Evolutionary conservation across 2,888 invertebrate genomes (phyloP), one percentile per base, ranked within the genome.

Genomic region (Dioctria linearis): DNA sequence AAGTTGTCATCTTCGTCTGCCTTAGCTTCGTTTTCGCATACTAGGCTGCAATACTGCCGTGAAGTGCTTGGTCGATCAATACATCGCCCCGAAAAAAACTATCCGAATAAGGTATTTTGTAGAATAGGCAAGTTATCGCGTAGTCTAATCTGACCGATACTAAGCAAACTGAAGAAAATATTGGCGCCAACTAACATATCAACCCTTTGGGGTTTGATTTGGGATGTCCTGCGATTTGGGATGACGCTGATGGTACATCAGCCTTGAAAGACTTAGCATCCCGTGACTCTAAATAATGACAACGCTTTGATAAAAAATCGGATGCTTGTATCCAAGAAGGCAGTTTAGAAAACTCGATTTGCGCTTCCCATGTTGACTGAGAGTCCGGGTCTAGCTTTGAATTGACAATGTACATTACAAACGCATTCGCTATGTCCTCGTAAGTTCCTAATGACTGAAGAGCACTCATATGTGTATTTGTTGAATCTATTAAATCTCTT

Each of bases 131-230:
- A 57, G 11, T 57, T 3, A 11, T 57, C 11, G 57, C 25, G 5
- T n/a, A 57, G n/a, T 57, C 8, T 5, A 9, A 57, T 57, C 11
- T 57, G 57, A 57, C 57, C 57, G 25, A 57, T 57, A 13, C 57
- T 9, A 3, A 57, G 57, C 57, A 57, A 49, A 11, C 25, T 57
- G 8, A n/a, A 57, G 11, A 57, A 13, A 57, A 57, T 5, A 57
- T 57, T 3, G 57, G 57, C 57, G 11, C 57, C 57, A 57, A 57
- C 11, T n/a, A 57, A 57, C 57, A 57, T 57, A 11, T n/a, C 57
- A 57, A 57, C n/a, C 11, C 57, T 57, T 57, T 57, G 57, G 8
- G 57, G 57, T 42, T 11, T 81, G 8, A 46, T 46, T 46, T 46
- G 5, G 46, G 46, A 8, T 46, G 25, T 46, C 5, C 46, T 46